Conservation (phyloP, 2,888 invertebrate species). For the Cerastis rubricosa region DNA sequence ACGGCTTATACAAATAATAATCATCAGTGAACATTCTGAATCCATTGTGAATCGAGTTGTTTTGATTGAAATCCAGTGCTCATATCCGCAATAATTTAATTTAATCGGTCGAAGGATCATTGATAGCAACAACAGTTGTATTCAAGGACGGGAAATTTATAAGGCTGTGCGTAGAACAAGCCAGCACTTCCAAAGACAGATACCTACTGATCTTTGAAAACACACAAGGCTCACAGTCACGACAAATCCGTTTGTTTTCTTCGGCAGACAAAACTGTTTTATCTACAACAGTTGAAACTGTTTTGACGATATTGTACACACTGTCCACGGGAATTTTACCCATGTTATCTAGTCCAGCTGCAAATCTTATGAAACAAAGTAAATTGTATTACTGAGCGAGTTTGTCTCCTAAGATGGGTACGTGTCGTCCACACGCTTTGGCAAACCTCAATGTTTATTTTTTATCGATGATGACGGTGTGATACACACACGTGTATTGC, state of each 20-base stretch:
- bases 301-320: background rate
- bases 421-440: conserved; percentile 74
- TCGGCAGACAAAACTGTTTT: background rate
- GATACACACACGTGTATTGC: conserved; percentile 67
- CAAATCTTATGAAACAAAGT: conserved; percentile 1
- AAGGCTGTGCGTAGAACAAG: background rate
- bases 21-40: background rate
- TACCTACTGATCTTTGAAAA: background rate
- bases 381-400: conserved; percentile 9
- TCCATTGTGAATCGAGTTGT: background rate
- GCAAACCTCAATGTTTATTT: conserved; percentile 78
- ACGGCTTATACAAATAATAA: conserved; percentile 3
- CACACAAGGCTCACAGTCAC: background rate
- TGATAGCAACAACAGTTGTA: background rate
- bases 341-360: conserved; percentile 7
- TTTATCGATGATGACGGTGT: conserved; percentile 70
- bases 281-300: conserved; percentile 13
- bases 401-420: conserved; percentile 48
- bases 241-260: conserved; percentile 6
- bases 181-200: background rate
- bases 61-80: background rate
- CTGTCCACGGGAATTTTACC: background rate
- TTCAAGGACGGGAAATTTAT: background rate
- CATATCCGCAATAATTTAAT: background rate
- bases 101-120: background rate